These are phyloP conservation scores for Oscheius sp. DNA, from an alignment of 2,888 invertebrate genomes.

Conservation along the genomic window DNA sequence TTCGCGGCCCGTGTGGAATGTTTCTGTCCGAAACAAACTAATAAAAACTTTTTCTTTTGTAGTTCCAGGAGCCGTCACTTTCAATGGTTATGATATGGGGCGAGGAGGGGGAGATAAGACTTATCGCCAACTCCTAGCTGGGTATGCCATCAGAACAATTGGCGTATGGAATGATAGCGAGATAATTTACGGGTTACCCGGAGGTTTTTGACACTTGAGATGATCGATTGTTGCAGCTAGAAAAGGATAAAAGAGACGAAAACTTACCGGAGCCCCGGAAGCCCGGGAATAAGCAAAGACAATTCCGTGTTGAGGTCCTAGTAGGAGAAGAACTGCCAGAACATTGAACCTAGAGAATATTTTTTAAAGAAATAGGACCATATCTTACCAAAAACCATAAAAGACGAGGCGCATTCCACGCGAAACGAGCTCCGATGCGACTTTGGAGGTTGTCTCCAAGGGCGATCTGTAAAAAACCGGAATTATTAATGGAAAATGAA, in stretches of 20 bases:
- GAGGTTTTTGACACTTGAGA: background rate
- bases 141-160: too few species aligned
- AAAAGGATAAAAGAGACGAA: too few species aligned
- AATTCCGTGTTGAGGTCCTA: slow-evolving; percentile 10
- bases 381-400: slow-evolving; percentile 2
- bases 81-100: too few species aligned
- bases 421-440: slow-evolving; percentile 7
- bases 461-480: slow-evolving; percentile 5
- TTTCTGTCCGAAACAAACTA: too few species aligned
- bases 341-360: slow-evolving; percentile 16
- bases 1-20: too few species aligned
- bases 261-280: background rate
- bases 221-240: too few species aligned
- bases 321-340: background rate
- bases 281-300: background rate
- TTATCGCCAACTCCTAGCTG: too few species aligned
- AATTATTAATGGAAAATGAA: background rate
- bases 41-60: too few species aligned
- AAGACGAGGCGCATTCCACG: slow-evolving; percentile 25
- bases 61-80: too few species aligned
- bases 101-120: too few species aligned
- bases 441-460: slow-evolving; percentile 31
- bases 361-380: background rate
- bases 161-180: background rate
- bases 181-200: background rate